Conservation (phyloP, 2,888 invertebrate genomes). For the Hirtodrosophila cameraria region DNA sequence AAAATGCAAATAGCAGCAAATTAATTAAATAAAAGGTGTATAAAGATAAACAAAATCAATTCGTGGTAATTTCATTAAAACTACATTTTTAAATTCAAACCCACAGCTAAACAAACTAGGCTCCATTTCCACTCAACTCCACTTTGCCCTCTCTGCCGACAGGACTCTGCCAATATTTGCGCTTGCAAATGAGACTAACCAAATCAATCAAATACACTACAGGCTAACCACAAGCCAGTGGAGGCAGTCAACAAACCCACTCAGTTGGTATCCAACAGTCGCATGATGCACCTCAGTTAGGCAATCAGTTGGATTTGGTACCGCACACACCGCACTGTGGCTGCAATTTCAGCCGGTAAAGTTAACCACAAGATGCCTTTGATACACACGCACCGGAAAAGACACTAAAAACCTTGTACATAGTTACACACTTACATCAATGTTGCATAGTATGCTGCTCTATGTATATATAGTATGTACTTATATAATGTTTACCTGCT, state of each 20-base stretch:
- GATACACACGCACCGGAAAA: constrained; percentile 18
- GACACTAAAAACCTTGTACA: constrained; percentile 8
- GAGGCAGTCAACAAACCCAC: constrained; percentile 40
- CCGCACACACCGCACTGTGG: constrained; percentile 48
- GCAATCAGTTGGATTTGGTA: constrained; percentile 45
- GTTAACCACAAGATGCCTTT: constrained; percentile 51
- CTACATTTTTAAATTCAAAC: constrained; percentile 26
- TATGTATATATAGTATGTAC: neutral
- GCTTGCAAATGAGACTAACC: constrained; percentile 67
- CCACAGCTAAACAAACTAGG: constrained; percentile 15
- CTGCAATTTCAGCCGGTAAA: constrained; percentile 52
- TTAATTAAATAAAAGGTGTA: constrained; percentile 69
- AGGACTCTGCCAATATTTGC: constrained; percentile 56
- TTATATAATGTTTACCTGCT: constrained; percentile 32
- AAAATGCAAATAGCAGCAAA: constrained; percentile 53
- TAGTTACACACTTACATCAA: constrained; percentile 25
- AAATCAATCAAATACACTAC: constrained; percentile 67
- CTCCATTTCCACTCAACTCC: too few relatives aligned
- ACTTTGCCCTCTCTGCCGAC: neutral
- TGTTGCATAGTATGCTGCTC: constrained; percentile 37
- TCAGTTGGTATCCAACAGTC: constrained; percentile 1
- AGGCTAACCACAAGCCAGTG: constrained; percentile 60
- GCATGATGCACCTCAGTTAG: constrained; percentile 28
- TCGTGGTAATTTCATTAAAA: constrained; percentile 59
- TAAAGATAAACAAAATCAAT: constrained; percentile 58